Conservation (phyloP, 2,113 vertebrate species). For the Myodes glareolus region DNA sequence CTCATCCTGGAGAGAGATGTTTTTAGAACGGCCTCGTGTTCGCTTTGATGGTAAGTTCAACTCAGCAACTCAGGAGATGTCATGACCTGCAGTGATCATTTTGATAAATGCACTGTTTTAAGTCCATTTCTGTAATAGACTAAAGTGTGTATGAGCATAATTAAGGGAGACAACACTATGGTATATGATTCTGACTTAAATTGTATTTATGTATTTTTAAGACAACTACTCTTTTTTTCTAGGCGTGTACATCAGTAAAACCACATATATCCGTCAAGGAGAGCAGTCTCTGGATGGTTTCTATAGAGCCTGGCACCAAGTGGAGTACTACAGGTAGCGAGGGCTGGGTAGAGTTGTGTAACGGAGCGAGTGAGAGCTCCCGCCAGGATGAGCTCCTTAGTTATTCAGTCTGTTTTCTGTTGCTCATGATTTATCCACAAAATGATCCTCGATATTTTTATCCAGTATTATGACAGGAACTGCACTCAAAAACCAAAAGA, state of each 20-base stretch:
- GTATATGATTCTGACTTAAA: not conserved
- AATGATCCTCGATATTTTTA: not conserved
- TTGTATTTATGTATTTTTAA: not conserved
- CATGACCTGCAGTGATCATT: not conserved
- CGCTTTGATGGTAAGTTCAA: constrained; percentile 94
- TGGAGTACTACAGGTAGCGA: constrained; percentile 99
- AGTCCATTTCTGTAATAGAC: not conserved
- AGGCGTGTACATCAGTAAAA: constrained; percentile 99
- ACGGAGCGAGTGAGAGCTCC: constrained; percentile 84
- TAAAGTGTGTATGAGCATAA: constrained; percentile 35
- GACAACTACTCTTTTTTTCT: not conserved
- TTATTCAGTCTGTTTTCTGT: not conserved
- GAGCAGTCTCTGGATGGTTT: constrained; percentile 98
- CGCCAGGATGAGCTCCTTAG: not conserved
- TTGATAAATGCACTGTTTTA: not conserved
- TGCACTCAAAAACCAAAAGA: not conserved
- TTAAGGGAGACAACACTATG: constrained; percentile 52
- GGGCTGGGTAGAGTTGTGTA: constrained; percentile 87
- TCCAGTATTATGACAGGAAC: not conserved
- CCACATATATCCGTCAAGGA: constrained; percentile 97
- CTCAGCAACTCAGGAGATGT: constrained; percentile 32
- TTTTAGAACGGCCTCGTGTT: constrained; percentile 95
- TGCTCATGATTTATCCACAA: not conserved
- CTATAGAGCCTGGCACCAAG: constrained; percentile 98
- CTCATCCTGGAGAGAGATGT: constrained; percentile 98